Conservation (phyloP, 1,140 invertebrate species). For the Nixonia krombeini region DNA sequence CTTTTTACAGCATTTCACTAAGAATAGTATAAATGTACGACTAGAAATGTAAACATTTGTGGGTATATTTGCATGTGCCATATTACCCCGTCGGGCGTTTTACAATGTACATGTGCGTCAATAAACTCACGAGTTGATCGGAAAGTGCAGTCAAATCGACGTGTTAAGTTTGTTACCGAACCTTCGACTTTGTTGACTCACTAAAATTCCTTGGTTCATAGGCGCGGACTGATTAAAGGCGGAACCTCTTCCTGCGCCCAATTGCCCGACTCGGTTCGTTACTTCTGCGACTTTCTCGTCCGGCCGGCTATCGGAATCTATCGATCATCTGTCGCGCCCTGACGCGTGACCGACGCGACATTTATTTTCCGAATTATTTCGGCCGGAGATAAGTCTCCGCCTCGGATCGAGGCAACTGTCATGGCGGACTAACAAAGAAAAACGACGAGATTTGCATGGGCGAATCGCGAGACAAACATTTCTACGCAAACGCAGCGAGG, state of each 20-base stretch:
- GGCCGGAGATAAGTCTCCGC: conserved; percentile 12
- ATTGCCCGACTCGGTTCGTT: background rate
- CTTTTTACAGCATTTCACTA: too few species aligned
- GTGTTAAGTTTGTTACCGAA: too few species aligned
- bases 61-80: too few species aligned
- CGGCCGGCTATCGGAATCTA: conserved; percentile 10
- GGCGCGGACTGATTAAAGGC: conserved; percentile 7
- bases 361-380: conserved; percentile 15
- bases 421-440: conserved; percentile 8
- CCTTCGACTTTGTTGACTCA: too few species aligned
- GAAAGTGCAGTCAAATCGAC: too few species aligned
- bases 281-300: background rate
- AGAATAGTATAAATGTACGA: too few species aligned
- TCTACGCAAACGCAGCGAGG: too few species aligned
- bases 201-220: background rate
- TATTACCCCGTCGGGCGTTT: too few species aligned
- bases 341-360: conserved; percentile 12
- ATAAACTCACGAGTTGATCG: too few species aligned
- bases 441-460: conserved; percentile 29
- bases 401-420: conserved; percentile 5
- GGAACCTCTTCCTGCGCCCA: background rate
- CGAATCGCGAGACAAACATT: conserved; percentile 15
- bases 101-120: too few species aligned
- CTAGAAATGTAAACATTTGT: too few species aligned
- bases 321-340: conserved; percentile 9